phyloP scores from a whole-genome alignment of 92 coral and sea anemone species.

The Diadumene lineata region DNA sequence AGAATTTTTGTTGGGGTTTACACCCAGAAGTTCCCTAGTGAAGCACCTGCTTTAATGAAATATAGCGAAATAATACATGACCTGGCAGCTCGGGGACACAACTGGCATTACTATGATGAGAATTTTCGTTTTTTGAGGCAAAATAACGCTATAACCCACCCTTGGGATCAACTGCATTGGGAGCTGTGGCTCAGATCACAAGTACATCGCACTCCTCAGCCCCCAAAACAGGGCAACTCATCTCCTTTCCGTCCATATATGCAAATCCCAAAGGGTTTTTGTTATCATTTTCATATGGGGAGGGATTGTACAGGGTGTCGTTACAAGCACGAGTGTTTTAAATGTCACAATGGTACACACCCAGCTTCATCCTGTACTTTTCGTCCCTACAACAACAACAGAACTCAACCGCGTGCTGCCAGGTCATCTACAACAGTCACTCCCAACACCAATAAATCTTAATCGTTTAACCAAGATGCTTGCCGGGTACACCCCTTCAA shows the following conservation, averaged over 20 bases:
- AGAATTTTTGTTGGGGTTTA: conserved; percentile 38
- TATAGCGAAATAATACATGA: conserved; percentile 48
- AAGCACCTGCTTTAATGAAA: conserved; percentile 47
- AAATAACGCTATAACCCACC: neutral
- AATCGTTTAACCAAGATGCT: conserved; percentile 12
- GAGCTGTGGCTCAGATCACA: conserved; percentile 52
- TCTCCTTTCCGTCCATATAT: neutral
- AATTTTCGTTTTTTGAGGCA: conserved; percentile 49
- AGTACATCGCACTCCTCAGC: neutral
- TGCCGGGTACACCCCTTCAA: conserved; percentile 26
- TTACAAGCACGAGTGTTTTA: conserved; percentile 38
- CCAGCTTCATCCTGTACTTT: conserved; percentile 33
- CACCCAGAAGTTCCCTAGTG: conserved; percentile 34
- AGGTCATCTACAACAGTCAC: conserved; percentile 9
- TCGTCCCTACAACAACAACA: conserved; percentile 21
- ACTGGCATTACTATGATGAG: conserved; percentile 50
- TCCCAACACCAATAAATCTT: conserved; percentile 44
- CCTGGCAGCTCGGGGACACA: conserved; percentile 26
- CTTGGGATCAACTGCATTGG: conserved; percentile 45
- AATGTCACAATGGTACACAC: conserved; percentile 41
- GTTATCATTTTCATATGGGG: conserved; percentile 32
- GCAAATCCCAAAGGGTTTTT: conserved; percentile 33
- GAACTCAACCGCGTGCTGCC: neutral
- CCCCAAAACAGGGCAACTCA: neutral
- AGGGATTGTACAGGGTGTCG: conserved; percentile 31